Evolutionary conservation across 2,797 vertebrate species (phyloP), one percentile per base, ranked within the genome.

Genomic region (Odontamblyopus lacepedii): DNA sequence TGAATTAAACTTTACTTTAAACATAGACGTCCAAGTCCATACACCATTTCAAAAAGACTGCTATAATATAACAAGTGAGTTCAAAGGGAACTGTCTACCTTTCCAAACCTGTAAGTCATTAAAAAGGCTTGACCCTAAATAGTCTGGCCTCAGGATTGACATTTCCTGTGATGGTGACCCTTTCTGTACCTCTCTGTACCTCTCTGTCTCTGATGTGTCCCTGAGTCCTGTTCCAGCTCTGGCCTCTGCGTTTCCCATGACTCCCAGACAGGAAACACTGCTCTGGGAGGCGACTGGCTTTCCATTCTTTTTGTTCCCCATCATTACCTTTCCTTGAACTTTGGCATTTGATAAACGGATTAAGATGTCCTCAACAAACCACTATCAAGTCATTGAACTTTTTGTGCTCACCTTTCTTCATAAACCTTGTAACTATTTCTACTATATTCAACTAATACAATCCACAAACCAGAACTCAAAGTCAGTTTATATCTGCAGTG

Each of bases 231-330:
- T 66, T 51, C 81, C 69, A 30, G 70, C 76, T 77, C 2, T 85
- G 82, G 81, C 84, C 82, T 72, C 77, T 75, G 84, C 78, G 75
- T 86, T 80, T 67, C 85, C 91, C 91, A 92, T 91, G 88, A 88
- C 77, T 92, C 83, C 89, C 87, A 90, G 90, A 88, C 86, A 90
- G 87, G 85, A 89, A 90, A 85, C 77, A 67, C 77, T 74, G 77
- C 82, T 80, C 35, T 80, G 84, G 73, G 80, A 79, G 75, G 68
- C 69, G 72, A 81, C 69, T 65, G 48, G 79, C 82, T 87, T 83
- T 78, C 62, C 70, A 70, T 73, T 69, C 51, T 80, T 78, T 82
- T 74, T 86, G 68, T 80, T 38, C 65, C 60, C 64, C 73, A 66
- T 74, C 73, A 30, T 18, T 41, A 64, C 56, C 57, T 79, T 75